Evolutionary conservation across 2,888 invertebrate genomes (phyloP).

Genomic region (Hyppa rectilinea): DNA sequence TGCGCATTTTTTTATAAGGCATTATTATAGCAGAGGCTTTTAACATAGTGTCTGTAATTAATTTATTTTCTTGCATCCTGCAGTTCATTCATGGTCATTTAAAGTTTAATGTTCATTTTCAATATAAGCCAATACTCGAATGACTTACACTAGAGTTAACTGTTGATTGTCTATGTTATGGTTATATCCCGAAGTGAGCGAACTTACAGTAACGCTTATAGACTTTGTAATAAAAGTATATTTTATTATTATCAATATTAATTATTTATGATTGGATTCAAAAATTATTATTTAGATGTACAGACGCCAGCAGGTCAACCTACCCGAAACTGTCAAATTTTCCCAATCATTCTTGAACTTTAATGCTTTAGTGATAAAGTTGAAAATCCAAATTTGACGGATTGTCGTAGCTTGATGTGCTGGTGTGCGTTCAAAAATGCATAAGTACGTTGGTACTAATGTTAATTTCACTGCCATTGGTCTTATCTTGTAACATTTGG

Average conservation of each 20-base stretch:
- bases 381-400: too few species aligned
- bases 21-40: slow-evolving; percentile 63
- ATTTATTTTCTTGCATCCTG: slow-evolving; percentile 63
- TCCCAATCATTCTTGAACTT: too few species aligned
- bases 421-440: not conserved
- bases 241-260: slow-evolving; percentile 23
- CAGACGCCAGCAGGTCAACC: too few species aligned
- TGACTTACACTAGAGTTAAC: slow-evolving; percentile 8
- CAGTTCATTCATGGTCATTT: slow-evolving; percentile 46
- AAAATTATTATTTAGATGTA: slow-evolving; percentile 19
- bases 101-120: slow-evolving; percentile 11
- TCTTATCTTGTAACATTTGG: slow-evolving; percentile 10
- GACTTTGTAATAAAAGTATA: slow-evolving; percentile 10
- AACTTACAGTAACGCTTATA: slow-evolving; percentile 13
- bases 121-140: slow-evolving; percentile 10
- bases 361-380: too few species aligned
- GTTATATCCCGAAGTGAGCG: slow-evolving; percentile 51
- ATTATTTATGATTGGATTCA: slow-evolving; percentile 5
- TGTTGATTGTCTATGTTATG: slow-evolving; percentile 25
- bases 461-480: slow-evolving; percentile 31
- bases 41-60: slow-evolving; percentile 60
- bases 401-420: too few species aligned
- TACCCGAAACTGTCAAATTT: too few species aligned
- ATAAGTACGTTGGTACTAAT: slow-evolving; percentile 20
- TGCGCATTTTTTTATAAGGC: slow-evolving; percentile 41